These are phyloP conservation scores for Lymantria monacha DNA, from an alignment of 2,888 invertebrate species.

Conservation along the genomic window DNA sequence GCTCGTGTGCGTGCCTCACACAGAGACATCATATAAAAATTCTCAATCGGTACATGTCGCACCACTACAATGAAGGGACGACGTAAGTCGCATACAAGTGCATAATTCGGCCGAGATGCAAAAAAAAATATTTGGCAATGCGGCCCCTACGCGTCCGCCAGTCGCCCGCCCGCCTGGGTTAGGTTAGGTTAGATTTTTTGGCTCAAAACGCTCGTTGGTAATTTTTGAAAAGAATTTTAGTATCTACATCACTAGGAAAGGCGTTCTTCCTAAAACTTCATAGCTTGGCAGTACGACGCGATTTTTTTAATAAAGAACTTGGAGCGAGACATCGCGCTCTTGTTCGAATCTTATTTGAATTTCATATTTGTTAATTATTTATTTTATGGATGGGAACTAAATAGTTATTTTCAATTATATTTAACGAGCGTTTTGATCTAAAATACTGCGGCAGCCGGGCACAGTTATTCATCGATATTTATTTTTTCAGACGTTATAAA, in stretches of 20 bases:
- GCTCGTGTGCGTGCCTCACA: slow-evolving; percentile 71
- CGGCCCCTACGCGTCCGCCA: slow-evolving; percentile 81
- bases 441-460: slow-evolving; percentile 50
- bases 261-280: slow-evolving; percentile 62
- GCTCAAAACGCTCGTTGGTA: slow-evolving; percentile 79
- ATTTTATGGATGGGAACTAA: slow-evolving; percentile 32
- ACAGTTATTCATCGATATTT: slow-evolving; percentile 44
- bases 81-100: slow-evolving; percentile 83
- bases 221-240: slow-evolving; percentile 72
- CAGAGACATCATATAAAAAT: slow-evolving; percentile 70
- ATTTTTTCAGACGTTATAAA: slow-evolving; percentile 58
- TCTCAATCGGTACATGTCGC: slow-evolving; percentile 78
- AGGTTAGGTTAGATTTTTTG: slow-evolving; percentile 83
- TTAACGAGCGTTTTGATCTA: slow-evolving; percentile 60
- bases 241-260: slow-evolving; percentile 66
- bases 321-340: slow-evolving; percentile 47
- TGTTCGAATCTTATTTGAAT: slow-evolving; percentile 63
- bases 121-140: slow-evolving; percentile 83
- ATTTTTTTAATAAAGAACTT: slow-evolving; percentile 72
- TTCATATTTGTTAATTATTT: slow-evolving; percentile 36
- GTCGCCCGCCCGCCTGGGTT: slow-evolving; percentile 81
- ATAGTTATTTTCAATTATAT: slow-evolving; percentile 36
- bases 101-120: slow-evolving; percentile 83
- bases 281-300: slow-evolving; percentile 65
- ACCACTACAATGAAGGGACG: slow-evolving; percentile 81